phyloP scores from a whole-genome alignment of 2,113 vertebrate genomes.

The Rhombomys opimus region DNA sequence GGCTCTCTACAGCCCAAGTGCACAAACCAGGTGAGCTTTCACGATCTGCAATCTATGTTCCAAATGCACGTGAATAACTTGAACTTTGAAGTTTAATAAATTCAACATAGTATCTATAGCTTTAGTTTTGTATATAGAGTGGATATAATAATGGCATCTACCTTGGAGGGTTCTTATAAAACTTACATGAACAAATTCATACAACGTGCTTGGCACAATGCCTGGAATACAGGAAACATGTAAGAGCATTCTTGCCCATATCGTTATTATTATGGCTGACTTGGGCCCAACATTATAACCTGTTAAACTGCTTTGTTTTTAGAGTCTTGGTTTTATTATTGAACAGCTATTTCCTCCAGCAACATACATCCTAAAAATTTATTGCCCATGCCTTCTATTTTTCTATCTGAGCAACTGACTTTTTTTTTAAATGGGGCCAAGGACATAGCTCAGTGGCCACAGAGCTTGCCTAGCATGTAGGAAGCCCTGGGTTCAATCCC shows the following conservation, averaged over 20 bases:
- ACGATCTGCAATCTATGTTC: slow-evolving; percentile 35
- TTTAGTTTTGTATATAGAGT: slow-evolving; percentile 54
- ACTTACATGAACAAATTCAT: slow-evolving; percentile 53
- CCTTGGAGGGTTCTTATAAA: neutral
- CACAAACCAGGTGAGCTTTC: slow-evolving; percentile 21
- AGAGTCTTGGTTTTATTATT: slow-evolving; percentile 58
- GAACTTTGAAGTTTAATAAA: slow-evolving; percentile 61
- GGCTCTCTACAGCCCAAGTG: slow-evolving; percentile 17
- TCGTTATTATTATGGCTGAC: slow-evolving; percentile 27
- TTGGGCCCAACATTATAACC: slow-evolving; percentile 53
- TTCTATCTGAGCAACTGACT: slow-evolving; percentile 48
- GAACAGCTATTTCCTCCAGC: slow-evolving; percentile 53
- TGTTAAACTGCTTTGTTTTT: slow-evolving; percentile 63
- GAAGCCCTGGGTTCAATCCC: neutral
- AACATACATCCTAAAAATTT: slow-evolving; percentile 56
- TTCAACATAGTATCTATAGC: slow-evolving; percentile 42
- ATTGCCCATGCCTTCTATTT: slow-evolving; percentile 48
- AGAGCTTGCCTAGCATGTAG: neutral
- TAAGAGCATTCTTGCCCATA: slow-evolving; percentile 31
- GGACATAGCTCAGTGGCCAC: neutral
- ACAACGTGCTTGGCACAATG: slow-evolving; percentile 10
- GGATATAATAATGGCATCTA: slow-evolving; percentile 22
- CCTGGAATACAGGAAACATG: slow-evolving; percentile 41
- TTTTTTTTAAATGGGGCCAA: neutral
- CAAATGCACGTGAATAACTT: slow-evolving; percentile 43